Evolutionary conservation across 1,140 invertebrate species (phyloP), one percentile per base, ranked within the genome.

Genomic region (Mya arenaria): DNA sequence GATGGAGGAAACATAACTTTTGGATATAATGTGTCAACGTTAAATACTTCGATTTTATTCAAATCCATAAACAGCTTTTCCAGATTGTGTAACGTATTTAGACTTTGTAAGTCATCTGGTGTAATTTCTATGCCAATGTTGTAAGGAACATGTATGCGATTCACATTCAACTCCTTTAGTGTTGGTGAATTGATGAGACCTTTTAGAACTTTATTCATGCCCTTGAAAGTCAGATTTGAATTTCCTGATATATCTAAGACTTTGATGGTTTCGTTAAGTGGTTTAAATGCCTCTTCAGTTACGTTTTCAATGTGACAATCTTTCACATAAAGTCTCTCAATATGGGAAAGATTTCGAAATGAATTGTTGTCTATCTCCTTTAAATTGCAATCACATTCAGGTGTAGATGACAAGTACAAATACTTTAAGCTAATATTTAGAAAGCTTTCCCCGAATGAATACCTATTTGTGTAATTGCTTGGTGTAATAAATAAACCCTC

Each of bases 31-130:
- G 71, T 41, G 0, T 36, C 17, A 23, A 69, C 55, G 30, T 80
- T 65, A 62, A 80, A 80, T 15, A 80, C 55, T 58, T 80, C 77
- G 41, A 80, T 69, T 32, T 80, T 80, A 32, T 80, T 80, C 15
- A 80, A 25, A 28, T 66, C 63, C 63, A 66, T 66, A 28, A 34
- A 23, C 17, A 66, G 32, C 15, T 19, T 34, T 36, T 13, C 30
- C 34, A 66, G 32, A 66, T 32, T 37, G 6, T 23, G 17, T 6
- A 66, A 34, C 6, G 63, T 66, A 6, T 28, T 66, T 10, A 66
- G 32, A 34, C 23, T 10, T 23, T 66, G 28, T 66, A 34, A 15
- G 30, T 66, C 15, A 34, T 6, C 13, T 15, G 34, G 10, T 10
- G 13, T 66, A 6, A 66, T 19, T 13, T 8, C 13, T 13, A 28